Evolutionary conservation across 2,113 vertebrate species (phyloP).

Genomic region (Elaphurus davidianus): DNA sequence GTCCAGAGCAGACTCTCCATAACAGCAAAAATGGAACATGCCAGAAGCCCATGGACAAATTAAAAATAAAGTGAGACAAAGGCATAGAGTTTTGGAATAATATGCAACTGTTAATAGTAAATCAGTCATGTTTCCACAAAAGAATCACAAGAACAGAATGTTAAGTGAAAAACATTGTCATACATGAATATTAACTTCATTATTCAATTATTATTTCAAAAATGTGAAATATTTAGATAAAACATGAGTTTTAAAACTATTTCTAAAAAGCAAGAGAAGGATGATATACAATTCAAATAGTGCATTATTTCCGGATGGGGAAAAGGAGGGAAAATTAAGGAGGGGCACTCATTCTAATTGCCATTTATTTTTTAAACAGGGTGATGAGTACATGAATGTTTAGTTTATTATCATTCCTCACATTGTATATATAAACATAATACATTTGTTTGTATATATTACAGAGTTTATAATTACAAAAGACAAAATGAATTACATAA

Average conservation of each 20-base stretch:
- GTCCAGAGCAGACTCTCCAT: not conserved
- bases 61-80: not conserved
- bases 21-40: not conserved
- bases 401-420: not conserved
- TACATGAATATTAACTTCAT: not conserved
- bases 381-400: not conserved
- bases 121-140: not conserved
- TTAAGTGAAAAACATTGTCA: not conserved
- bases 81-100: not conserved
- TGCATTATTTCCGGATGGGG: not conserved
- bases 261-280: not conserved
- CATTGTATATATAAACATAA: not conserved
- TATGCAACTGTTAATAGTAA: not conserved
- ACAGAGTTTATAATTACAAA: not conserved
- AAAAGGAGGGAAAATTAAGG: not conserved
- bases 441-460: not conserved
- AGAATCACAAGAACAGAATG: not conserved
- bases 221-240: not conserved
- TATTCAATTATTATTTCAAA: not conserved
- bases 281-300: not conserved
- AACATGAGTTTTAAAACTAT: not conserved
- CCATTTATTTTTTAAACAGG: not conserved
- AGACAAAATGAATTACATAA: not conserved
- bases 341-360: not conserved
- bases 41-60: not conserved